phyloP scores from a whole-genome alignment of 2,888 invertebrate species.

The Ormyrus thymus region DNA sequence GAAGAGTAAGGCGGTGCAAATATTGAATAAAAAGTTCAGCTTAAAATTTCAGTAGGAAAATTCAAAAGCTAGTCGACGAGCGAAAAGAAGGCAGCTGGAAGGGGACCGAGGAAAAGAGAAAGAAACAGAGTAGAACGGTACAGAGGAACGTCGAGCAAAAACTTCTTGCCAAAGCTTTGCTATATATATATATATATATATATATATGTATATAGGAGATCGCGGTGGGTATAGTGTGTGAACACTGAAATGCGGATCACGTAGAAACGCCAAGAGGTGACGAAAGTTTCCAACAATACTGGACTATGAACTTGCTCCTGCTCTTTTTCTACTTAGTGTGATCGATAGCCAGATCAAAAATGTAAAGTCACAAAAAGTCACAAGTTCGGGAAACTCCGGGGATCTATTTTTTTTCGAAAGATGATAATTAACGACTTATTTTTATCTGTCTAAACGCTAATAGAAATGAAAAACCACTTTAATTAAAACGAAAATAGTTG shows the following conservation, averaged over 20 bases:
- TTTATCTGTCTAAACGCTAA: too few species aligned
- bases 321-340: too few species aligned
- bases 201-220: background rate
- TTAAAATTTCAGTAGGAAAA: conserved; percentile 12
- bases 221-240: too few species aligned
- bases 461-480: too few species aligned
- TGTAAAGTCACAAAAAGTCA: too few species aligned
- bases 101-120: background rate
- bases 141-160: background rate
- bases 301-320: too few species aligned
- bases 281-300: conserved; percentile 11
- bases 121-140: background rate
- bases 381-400: too few species aligned
- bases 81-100: background rate
- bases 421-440: too few species aligned
- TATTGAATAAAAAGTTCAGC: conserved; percentile 28
- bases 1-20: background rate
- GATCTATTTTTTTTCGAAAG: too few species aligned
- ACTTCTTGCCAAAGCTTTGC: background rate
- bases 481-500: too few species aligned
- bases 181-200: background rate
- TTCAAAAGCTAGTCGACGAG: conserved; percentile 4
- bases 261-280: conserved; percentile 20
- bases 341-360: too few species aligned
- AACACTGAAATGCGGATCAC: conserved; percentile 24